Base-by-base conservation (phyloP, 2,113 vertebrate genomes). In the Istiophorus platypterus region DNA sequence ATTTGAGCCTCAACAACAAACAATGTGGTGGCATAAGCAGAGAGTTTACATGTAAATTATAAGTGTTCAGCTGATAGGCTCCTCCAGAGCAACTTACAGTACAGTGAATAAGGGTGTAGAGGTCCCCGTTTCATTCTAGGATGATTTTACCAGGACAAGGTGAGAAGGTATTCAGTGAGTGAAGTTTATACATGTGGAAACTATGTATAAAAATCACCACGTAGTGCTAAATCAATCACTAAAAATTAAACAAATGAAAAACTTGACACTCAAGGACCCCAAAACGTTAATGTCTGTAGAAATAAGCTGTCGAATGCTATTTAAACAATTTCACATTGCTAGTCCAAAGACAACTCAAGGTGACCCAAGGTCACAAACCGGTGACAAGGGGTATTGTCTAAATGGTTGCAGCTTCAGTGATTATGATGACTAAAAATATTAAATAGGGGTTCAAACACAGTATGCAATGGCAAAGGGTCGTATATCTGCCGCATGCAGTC, bases 1-100 rank as follows among this genome's bases (percentile, higher is more conserved):
- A 56, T 79, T 80, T 62, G 62, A 80, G 64, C 59, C 37, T 80
- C 70, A 78, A 78, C 61, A 81, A 76, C 74, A 76, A 81, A 76
- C 74, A 76, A 80, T 34, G 54, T 72, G 64, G 69, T 34, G 26
- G 64, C 37, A 72, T 58, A 89, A 78, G 51, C 42, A 76, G 52
- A 34, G 51, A 49, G 76, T 57, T 86, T 37, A 72, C 37, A 62
- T 47, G 29, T 45, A 69, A 49, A 76, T 45, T 69, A 82, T 6
- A 78, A 31, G 49, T 41, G 59, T 72, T 72, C n/a, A 59, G 29
- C 54, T 62, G 37, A 65, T 24, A 15, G 56, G 41, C 11, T 41
- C 47, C 62, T 24, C 49, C 5, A 63, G 17, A 59, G 34, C 29
- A 41, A 71, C 59, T 20, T 27, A 45, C 12, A 74, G 9, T 26